Conservation (phyloP, 53 echinoderm and acorn worm genomes). For the Echinometra lucunter region DNA sequence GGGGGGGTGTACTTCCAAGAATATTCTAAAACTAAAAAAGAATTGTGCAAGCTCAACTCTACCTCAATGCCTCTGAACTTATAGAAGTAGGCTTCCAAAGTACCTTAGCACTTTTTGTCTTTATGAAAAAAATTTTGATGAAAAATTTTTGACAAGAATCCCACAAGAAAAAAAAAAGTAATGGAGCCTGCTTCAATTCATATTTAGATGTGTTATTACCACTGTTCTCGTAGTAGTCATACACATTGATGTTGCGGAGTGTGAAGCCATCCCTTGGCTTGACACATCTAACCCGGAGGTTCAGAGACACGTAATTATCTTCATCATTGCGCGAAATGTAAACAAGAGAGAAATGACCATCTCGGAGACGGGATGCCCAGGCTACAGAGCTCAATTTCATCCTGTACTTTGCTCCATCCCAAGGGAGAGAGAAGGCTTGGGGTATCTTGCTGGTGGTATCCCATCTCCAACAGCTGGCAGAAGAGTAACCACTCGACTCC, state of each 20-base stretch:
- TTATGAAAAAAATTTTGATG: too few relatives aligned
- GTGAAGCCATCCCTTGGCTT: too few relatives aligned
- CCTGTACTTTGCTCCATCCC: neutral
- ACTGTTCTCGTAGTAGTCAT: neutral
- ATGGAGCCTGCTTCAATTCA: neutral
- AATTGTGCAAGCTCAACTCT: too few relatives aligned
- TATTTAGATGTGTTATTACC: neutral
- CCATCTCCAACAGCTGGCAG: neutral
- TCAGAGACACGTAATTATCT: neutral
- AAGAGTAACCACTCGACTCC: neutral
- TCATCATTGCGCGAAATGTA: neutral
- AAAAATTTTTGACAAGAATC: neutral
- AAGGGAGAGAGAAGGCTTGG: neutral
- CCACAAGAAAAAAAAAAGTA: neutral
- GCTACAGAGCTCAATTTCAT: neutral
- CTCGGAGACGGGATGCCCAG: neutral
- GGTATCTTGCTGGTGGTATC: neutral
- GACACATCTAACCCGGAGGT: neutral
- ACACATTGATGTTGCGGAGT: neutral
- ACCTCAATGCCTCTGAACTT: too few relatives aligned
- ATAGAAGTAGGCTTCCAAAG: too few relatives aligned
- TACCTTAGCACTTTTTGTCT: too few relatives aligned
- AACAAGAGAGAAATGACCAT: neutral
- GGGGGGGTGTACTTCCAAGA: too few relatives aligned
- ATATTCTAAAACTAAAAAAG: too few relatives aligned